Evolutionary conservation across 2,113 vertebrate genomes (phyloP), one percentile per base, ranked within the genome.

Genomic region (Eolophus roseicapilla): DNA sequence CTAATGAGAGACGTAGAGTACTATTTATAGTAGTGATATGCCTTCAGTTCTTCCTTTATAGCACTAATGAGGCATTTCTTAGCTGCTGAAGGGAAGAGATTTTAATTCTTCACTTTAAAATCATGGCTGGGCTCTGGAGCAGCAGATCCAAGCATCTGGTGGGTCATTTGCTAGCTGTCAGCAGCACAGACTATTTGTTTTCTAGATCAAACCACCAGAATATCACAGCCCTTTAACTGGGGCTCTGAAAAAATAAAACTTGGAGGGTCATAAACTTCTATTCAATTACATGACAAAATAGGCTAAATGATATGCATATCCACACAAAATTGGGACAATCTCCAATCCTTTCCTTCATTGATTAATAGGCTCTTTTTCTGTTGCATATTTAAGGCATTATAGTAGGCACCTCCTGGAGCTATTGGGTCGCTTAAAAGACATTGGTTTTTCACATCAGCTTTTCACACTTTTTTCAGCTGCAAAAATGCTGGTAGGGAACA

Each of bases 121-220:
- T 62, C 29, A 8, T 49, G 86, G 24, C 64, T 44, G 47, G 33
- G 39, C 71, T 83, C 33, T 0, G 12, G 60, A 60, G 71, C 47
- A 92, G 84, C 60, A 86, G 80, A 84, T 84, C 76, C 92, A 73
- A 88, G 80, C 57, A 86, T 75, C 92, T 96, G 93, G 75, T 93
- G 84, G 80, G 90, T 92, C 68, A 86, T 96, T 97, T 95, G 53
- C 84, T 94, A 13, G 37, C 78, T 94, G 59, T 88, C 90, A 93
- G 71, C 37, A 86, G 57, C 82, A 82, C 15, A 70, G 18, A 67
- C 33, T 50, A 21, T 88, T 55, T 74, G 6, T 94, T 86, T 74
- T 41, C 76, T 90, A 80, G 50, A 75, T 94, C 76, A 86, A 88
- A n/a, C 43, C 60, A 86, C 43, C 29, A 81, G 76, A 86, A 94